Conservation (phyloP, 2,113 vertebrate species). For the Indri indri region DNA sequence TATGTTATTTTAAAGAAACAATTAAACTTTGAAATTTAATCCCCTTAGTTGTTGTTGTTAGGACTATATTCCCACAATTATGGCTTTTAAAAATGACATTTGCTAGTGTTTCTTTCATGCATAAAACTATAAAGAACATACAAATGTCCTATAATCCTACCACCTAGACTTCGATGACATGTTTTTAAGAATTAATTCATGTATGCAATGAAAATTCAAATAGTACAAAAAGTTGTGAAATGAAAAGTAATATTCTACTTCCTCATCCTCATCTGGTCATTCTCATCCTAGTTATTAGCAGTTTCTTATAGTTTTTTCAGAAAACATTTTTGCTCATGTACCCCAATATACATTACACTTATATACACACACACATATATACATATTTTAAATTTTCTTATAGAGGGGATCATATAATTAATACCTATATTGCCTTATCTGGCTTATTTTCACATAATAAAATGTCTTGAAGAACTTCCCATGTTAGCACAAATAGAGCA, state of each 20-base stretch:
- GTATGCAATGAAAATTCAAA: not conserved
- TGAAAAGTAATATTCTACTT: not conserved
- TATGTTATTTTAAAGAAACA: conserved; percentile 9
- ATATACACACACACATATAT: not conserved
- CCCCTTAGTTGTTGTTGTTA: not conserved
- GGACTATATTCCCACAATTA: not conserved
- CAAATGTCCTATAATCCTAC: not conserved
- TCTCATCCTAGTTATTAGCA: not conserved
- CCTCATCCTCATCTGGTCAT: not conserved
- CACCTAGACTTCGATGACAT: not conserved
- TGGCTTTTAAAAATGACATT: not conserved
- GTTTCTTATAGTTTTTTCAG: not conserved
- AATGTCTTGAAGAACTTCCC: not conserved
- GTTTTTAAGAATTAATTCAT: not conserved
- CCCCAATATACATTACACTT: not conserved
- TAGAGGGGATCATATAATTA: not conserved
- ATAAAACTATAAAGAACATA: not conserved
- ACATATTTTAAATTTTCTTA: not conserved
- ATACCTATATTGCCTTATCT: not conserved
- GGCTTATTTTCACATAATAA: not conserved
- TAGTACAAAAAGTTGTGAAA: not conserved
- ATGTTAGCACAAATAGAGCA: not conserved
- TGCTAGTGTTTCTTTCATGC: not conserved
- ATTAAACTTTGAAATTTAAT: not conserved
- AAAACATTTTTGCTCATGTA: not conserved